Evolutionary conservation across 2,888 invertebrate genomes (phyloP).

Genomic region (Callimorpha dominula): DNA sequence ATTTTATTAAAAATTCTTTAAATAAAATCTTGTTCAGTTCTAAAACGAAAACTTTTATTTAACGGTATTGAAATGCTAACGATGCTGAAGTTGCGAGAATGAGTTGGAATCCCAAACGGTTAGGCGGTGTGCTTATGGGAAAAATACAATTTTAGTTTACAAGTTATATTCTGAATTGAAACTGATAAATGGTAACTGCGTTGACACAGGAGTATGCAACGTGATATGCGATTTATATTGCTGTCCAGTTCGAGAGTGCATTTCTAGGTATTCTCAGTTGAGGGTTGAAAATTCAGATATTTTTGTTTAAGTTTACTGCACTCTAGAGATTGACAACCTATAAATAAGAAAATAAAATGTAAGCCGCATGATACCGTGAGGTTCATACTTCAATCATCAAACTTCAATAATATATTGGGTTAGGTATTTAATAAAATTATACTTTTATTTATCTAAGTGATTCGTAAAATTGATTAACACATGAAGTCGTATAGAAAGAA

Average conservation of each 20-base stretch:
- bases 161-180: not conserved
- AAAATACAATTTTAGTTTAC: too few species aligned
- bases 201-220: slow-evolving; percentile 11
- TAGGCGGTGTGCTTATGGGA: slow-evolving; percentile 9
- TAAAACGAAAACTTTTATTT: not conserved
- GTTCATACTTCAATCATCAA: too few species aligned
- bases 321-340: not conserved
- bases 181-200: slow-evolving; percentile 10
- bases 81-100: not conserved
- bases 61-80: slow-evolving; percentile 9
- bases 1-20: not conserved
- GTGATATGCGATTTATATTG: slow-evolving; percentile 12
- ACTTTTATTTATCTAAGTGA: too few species aligned
- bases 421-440: too few species aligned
- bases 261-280: not conserved
- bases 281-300: not conserved
- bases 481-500: too few species aligned
- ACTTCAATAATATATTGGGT: too few species aligned
- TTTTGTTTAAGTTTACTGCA: not conserved
- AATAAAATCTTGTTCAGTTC: not conserved
- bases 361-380: not conserved
- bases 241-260: slow-evolving; percentile 10
- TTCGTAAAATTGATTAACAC: too few species aligned
- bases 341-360: not conserved
- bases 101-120: slow-evolving; percentile 8